These are phyloP conservation scores for Amphipyra berbera DNA, from an alignment of 2,888 invertebrate genomes.

Conservation along the genomic window DNA sequence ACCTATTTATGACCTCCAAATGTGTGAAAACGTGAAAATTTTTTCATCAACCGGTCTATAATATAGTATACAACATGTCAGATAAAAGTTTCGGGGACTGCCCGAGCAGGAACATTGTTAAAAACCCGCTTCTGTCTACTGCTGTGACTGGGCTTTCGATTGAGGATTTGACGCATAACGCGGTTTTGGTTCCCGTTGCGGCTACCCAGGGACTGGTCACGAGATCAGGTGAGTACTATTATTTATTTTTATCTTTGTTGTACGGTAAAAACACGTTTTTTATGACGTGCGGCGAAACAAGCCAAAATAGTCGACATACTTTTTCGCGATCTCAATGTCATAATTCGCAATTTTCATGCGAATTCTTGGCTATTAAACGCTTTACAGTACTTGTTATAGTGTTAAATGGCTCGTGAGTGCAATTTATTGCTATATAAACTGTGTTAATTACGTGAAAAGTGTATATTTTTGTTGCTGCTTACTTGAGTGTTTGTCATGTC, in stretches of 20 bases:
- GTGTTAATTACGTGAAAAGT: constrained; percentile 21
- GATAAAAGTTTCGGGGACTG: constrained; percentile 87
- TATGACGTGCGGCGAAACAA: constrained; percentile 67
- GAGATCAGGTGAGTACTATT: constrained; percentile 83
- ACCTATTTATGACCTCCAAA: constrained; percentile 87
- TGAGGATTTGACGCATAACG: constrained; percentile 93
- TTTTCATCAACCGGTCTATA: constrained; percentile 76
- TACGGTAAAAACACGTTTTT: constrained; percentile 63
- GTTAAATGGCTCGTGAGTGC: constrained; percentile 21
- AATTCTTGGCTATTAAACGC: constrained; percentile 44
- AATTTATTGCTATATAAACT: constrained; percentile 18
- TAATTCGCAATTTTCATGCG: constrained; percentile 47
- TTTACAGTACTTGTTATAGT: constrained; percentile 33
- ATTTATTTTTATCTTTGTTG: constrained; percentile 76
- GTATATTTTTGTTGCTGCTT: constrained; percentile 20
- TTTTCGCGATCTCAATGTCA: constrained; percentile 69
- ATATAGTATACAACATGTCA: constrained; percentile 75
- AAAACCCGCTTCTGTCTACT: constrained; percentile 93
- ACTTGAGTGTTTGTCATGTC: constrained; percentile 62
- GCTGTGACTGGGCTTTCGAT: constrained; percentile 93
- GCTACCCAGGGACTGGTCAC: constrained; percentile 78
- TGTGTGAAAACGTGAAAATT: constrained; percentile 84
- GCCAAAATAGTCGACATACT: constrained; percentile 64
- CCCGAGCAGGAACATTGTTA: constrained; percentile 80
- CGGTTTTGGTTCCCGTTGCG: constrained; percentile 92